phyloP scores from a whole-genome alignment of 2,113 vertebrate genomes.

The Chelonoidis abingdonii region DNA sequence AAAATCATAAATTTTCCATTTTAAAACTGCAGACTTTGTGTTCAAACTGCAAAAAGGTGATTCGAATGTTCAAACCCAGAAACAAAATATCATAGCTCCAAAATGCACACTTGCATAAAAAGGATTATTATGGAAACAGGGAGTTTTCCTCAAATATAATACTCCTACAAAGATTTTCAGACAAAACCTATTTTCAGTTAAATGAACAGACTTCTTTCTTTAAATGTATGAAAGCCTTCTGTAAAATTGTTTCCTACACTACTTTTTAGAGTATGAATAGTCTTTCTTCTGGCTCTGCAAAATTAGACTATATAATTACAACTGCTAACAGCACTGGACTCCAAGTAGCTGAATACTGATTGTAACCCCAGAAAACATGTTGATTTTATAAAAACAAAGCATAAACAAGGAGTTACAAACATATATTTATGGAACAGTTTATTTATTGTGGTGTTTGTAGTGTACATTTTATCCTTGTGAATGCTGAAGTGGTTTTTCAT shows the following conservation, averaged over 20 bases:
- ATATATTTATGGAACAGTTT: background rate
- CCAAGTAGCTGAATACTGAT: slow-evolving; percentile 19
- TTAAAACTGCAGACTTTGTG: background rate
- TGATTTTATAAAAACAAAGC: slow-evolving; percentile 1
- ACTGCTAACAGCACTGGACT: slow-evolving; percentile 25
- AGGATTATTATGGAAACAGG: background rate
- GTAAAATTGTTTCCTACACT: slow-evolving; percentile 40
- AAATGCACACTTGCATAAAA: background rate
- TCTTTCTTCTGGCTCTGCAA: slow-evolving; percentile 45
- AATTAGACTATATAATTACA: slow-evolving; percentile 31
- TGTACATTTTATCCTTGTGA: background rate
- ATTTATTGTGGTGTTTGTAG: background rate
- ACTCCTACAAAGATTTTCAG: slow-evolving; percentile 33
- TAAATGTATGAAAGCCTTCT: slow-evolving; percentile 54
- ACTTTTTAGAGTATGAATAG: slow-evolving; percentile 32
- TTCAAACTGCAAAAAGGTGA: background rate
- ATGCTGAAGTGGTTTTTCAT: background rate
- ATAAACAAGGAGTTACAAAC: background rate
- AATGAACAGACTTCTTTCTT: slow-evolving; percentile 25
- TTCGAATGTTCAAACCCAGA: background rate
- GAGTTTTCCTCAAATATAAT: background rate
- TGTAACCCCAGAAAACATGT: background rate
- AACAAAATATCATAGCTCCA: background rate
- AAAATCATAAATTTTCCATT: background rate
- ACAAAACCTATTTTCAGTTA: slow-evolving; percentile 35